phyloP scores from a whole-genome alignment of 2,113 vertebrate species.

The Oenanthe melanoleuca region DNA sequence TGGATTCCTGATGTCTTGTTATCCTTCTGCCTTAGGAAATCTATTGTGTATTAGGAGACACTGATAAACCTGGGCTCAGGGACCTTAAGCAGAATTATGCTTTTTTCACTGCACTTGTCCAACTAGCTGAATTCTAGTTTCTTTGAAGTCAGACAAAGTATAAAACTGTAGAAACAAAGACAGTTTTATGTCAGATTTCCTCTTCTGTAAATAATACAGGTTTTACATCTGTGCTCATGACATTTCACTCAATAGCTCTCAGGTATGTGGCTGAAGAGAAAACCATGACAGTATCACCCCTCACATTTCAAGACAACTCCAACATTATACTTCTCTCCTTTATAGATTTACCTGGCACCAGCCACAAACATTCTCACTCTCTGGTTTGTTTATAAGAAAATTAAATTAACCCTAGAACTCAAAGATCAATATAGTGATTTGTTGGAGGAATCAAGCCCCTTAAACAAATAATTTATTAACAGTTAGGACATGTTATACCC shows the following conservation, averaged over 20 bases:
- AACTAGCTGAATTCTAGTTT: neutral
- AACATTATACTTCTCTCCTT: neutral
- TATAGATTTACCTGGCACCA: neutral
- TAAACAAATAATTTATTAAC: neutral
- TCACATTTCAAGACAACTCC: neutral
- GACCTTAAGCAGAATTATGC: neutral
- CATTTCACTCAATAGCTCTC: neutral
- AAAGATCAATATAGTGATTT: neutral
- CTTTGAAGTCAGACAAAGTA: neutral
- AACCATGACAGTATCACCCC: rapidly evolving
- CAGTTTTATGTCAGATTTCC: neutral
- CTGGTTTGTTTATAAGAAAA: neutral
- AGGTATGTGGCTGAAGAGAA: neutral
- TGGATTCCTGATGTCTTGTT: neutral
- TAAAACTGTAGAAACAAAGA: neutral
- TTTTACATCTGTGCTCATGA: neutral
- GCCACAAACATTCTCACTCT: neutral
- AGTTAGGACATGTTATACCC: neutral
- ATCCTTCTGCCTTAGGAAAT: neutral
- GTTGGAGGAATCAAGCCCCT: neutral
- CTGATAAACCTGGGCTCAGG: neutral
- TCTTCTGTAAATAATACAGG: neutral
- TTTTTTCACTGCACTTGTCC: neutral
- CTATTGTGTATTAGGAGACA: neutral
- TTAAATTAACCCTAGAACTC: neutral